phyloP scores from a whole-genome alignment of 2,113 vertebrate species.

The Plotosus lineatus region DNA sequence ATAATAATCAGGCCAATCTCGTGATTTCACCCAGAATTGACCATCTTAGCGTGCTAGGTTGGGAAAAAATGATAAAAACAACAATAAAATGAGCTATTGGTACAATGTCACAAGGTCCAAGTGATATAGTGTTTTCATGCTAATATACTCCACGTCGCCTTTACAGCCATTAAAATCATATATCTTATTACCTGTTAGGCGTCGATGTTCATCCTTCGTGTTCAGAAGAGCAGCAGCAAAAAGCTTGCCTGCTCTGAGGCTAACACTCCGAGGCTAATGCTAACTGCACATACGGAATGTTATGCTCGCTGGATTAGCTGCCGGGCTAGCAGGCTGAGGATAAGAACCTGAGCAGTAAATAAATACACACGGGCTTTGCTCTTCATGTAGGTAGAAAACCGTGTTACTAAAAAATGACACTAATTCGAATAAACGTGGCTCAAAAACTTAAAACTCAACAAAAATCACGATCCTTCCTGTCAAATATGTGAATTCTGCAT shows the following conservation, averaged over 20 bases:
- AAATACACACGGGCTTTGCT: conserved; percentile 11
- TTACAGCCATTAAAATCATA: too few relatives aligned
- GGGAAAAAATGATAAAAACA: neutral
- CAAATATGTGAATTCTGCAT: conserved; percentile 20
- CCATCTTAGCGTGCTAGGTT: too few relatives aligned
- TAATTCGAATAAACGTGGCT: too few relatives aligned
- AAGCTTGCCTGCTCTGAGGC: conserved; percentile 13
- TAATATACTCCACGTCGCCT: too few relatives aligned
- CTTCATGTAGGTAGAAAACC: neutral
- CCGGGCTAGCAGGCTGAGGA: conserved; percentile 37
- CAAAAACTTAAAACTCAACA: too few relatives aligned
- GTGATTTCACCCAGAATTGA: too few relatives aligned
- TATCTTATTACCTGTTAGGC: conserved; percentile 40
- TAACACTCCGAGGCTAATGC: conserved; percentile 42
- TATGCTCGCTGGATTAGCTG: conserved; percentile 34
- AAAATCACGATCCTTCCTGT: too few relatives aligned
- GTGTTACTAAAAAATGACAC: neutral
- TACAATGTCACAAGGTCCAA: neutral
- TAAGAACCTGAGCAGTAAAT: conserved; percentile 24
- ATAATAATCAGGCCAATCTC: neutral
- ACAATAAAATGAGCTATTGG: neutral
- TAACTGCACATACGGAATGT: conserved; percentile 53
- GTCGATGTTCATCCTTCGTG: conserved; percentile 25
- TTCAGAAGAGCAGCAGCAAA: neutral
- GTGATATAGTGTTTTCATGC: too few relatives aligned